Percentiles rank a stretch among this genome's conserved stretches.
phyloP scores from a whole-genome alignment of 2,113 vertebrate genomes.

The Cheilinus undulatus region DNA sequence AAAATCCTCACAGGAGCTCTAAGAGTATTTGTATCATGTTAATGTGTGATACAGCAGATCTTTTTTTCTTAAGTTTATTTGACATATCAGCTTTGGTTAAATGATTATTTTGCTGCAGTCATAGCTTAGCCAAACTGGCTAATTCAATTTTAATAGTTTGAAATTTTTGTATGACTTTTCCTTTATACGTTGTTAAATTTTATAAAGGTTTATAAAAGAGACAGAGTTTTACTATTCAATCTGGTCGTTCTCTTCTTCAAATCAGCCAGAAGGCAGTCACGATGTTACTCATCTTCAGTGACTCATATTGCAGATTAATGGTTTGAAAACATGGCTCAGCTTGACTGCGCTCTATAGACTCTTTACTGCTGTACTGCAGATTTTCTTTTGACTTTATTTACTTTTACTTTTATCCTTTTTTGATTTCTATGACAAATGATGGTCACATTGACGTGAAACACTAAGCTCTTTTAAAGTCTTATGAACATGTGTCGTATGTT shows the following conservation, averaged over 20 bases:
- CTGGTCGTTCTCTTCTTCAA: neutral
- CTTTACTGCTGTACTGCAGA: neutral
- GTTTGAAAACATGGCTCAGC: neutral
- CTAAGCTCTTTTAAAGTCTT: too few species aligned
- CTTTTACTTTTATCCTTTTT: neutral
- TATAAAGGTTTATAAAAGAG: neutral
- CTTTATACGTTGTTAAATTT: neutral
- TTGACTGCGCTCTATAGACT: neutral
- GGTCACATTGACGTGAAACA: too few species aligned
- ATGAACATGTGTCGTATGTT: neutral
- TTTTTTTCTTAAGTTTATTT: too few species aligned
- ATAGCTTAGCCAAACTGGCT: neutral
- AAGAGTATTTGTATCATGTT: too few species aligned
- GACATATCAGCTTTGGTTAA: too few species aligned
- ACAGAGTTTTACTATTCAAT: conserved; percentile 5
- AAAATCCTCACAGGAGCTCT: too few species aligned
- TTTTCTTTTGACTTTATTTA: neutral
- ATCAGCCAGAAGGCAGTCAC: neutral
- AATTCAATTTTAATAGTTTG: neutral
- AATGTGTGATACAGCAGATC: too few species aligned
- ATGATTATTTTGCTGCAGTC: too few species aligned
- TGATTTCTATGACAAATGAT: too few species aligned
- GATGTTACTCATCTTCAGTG: neutral
- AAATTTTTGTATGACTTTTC: neutral
- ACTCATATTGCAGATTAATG: conserved; percentile 4